Conservation (phyloP, 2,797 vertebrate genomes). For the Leucoraja ocellata region DNA sequence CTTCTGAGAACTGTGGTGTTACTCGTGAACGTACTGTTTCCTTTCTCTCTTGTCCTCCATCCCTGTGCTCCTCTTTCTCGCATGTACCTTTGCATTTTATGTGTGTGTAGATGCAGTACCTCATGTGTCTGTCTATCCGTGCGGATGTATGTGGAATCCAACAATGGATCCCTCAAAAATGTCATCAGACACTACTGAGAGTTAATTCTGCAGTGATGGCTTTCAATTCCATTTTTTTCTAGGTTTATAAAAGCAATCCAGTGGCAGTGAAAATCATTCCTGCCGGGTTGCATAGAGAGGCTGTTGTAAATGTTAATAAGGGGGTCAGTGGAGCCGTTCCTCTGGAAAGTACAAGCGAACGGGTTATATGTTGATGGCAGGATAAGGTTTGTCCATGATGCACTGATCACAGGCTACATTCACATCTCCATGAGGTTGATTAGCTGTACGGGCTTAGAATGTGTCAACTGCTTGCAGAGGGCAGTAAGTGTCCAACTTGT, state of each 20-base stretch:
- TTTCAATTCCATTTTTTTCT: neutral
- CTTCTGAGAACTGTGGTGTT: neutral
- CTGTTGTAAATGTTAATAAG: neutral
- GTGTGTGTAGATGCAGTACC: too few relatives aligned
- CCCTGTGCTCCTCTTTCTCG: neutral
- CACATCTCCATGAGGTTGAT: neutral
- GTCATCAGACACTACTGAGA: neutral
- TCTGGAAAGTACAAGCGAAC: neutral
- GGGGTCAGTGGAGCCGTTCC: neutral
- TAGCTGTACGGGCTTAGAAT: neutral
- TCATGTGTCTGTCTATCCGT: too few relatives aligned
- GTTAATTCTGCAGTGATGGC: neutral
- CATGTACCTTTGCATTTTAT: neutral
- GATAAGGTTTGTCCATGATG: neutral
- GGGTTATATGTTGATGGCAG: neutral
- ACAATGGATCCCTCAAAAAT: neutral
- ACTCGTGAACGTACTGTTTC: neutral
- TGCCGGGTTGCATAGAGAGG: neutral
- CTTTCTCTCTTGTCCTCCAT: neutral
- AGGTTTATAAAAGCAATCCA: neutral
- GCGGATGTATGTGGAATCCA: neutral
- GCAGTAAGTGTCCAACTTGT: neutral
- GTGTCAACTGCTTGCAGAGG: neutral
- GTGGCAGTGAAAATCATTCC: neutral
- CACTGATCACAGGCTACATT: neutral